Percentiles rank a stretch among this genome's conserved stretches.
phyloP scores from a whole-genome alignment of 2,113 vertebrate genomes.

The Phalacrocorax carbo region DNA sequence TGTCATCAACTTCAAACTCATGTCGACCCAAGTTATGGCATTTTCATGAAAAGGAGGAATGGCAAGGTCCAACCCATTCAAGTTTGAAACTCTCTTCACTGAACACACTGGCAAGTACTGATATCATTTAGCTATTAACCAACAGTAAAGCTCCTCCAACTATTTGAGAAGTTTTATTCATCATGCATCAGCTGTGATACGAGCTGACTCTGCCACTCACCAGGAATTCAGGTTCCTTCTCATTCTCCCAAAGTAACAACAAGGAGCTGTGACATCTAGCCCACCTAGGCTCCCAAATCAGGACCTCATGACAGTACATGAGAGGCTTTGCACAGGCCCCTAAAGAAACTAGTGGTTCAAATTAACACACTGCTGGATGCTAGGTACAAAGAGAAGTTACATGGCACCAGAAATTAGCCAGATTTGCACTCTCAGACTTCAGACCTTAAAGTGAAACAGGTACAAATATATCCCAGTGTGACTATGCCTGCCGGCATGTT shows the following conservation, averaged over 20 bases:
- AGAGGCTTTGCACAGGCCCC: background rate
- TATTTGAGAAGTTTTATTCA: background rate
- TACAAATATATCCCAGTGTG: background rate
- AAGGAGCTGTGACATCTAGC: background rate
- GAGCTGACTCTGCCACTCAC: background rate
- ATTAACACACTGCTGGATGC: background rate
- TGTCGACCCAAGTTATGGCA: background rate
- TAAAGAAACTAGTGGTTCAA: background rate
- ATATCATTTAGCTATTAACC: background rate
- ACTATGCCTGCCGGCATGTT: background rate
- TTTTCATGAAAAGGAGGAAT: background rate
- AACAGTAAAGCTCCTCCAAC: background rate
- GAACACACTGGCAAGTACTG: background rate
- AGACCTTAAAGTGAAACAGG: background rate
- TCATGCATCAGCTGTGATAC: background rate
- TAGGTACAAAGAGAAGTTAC: background rate
- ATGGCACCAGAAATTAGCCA: background rate
- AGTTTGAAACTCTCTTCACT: background rate
- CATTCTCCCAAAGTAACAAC: background rate
- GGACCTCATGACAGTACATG: background rate
- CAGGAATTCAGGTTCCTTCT: background rate
- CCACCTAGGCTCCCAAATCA: background rate
- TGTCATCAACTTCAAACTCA: background rate
- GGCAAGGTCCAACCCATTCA: background rate
- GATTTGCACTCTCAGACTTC: background rate